Evolutionary conservation across 2,113 vertebrate species (phyloP).

Genomic region (Stictonetta naevosa): DNA sequence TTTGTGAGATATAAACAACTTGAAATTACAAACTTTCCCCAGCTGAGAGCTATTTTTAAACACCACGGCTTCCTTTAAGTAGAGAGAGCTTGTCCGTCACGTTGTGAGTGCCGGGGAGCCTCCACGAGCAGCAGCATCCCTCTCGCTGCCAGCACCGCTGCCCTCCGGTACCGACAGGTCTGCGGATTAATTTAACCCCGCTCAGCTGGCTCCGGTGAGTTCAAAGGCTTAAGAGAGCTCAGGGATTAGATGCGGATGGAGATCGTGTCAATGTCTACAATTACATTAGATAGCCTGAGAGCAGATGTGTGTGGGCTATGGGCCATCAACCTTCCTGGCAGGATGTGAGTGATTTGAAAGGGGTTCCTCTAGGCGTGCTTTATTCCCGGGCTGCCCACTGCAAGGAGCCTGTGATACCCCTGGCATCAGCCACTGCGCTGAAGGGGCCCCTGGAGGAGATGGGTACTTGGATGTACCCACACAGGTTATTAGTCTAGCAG

Average conservation of each 20-base stretch:
- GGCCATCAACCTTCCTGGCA: background rate
- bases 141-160: too few relatives aligned
- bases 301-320: rapidly evolving
- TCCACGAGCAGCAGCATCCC: rapidly evolving
- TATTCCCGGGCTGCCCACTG: rapidly evolving
- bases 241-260: background rate
- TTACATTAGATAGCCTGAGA: rapidly evolving
- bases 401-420: rapidly evolving
- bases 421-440: background rate
- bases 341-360: rapidly evolving
- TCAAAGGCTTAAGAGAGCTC: background rate
- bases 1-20: background rate
- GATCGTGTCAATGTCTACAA: rapidly evolving
- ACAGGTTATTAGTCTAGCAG: background rate
- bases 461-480: background rate
- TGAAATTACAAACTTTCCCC: background rate
- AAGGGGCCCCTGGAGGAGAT: background rate
- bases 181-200: background rate
- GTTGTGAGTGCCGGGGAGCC: background rate
- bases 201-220: background rate
- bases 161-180: rapidly evolving
- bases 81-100: background rate
- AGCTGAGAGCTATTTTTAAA: rapidly evolving
- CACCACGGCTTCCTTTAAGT: background rate
- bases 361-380: background rate